A percentile compares a stretch with the other conserved stretches of the same genome.
phyloP scores from a whole-genome alignment of 2,113 vertebrate species.

The Meriones unguiculatus region DNA sequence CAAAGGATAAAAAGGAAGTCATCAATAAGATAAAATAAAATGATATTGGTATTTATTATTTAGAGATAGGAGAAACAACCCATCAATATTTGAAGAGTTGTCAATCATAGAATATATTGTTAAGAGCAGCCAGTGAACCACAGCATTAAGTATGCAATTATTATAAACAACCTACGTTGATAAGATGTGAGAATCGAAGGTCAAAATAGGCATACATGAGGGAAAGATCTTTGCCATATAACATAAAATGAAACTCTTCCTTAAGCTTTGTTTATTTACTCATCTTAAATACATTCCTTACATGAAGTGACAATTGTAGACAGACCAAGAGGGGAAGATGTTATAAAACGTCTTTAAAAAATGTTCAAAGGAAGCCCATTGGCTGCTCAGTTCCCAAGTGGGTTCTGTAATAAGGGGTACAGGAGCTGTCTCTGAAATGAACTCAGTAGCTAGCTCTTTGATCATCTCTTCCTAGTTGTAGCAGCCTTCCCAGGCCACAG shows the following conservation, averaged over 20 bases:
- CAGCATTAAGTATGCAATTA: not conserved
- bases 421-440: too few relatives aligned
- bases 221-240: not conserved
- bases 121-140: not conserved
- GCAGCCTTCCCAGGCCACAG: too few relatives aligned
- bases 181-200: not conserved
- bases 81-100: not conserved
- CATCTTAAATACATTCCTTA: slow-evolving; percentile 1
- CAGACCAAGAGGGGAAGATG: not conserved
- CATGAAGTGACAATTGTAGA: not conserved
- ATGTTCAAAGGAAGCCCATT: too few relatives aligned
- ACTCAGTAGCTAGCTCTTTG: too few relatives aligned
- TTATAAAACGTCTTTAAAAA: not conserved
- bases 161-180: not conserved
- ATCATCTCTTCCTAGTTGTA: too few relatives aligned
- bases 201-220: not conserved
- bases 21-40: not conserved
- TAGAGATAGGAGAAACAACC: not conserved
- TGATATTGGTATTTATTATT: not conserved
- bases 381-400: too few relatives aligned
- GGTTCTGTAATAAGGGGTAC: too few relatives aligned
- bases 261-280: not conserved
- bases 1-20: not conserved
- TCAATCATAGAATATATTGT: not conserved
- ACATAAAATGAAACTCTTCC: not conserved